Conservation (phyloP, 2,113 vertebrate species). For the Brachyhypopomus gauderio region DNA sequence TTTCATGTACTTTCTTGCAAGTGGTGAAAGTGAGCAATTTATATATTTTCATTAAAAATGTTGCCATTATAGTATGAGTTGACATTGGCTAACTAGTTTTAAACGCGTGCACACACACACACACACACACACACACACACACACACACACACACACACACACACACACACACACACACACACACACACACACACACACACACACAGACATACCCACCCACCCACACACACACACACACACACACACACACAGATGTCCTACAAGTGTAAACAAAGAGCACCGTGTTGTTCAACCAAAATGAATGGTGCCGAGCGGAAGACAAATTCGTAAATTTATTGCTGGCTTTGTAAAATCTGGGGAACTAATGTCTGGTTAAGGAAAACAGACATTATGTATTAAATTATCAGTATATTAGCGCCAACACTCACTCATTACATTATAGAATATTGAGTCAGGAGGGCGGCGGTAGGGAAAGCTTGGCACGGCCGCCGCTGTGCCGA, state of each 20-base stretch:
- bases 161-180: too few relatives aligned
- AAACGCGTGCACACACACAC: not conserved
- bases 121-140: slow-evolving; percentile 12
- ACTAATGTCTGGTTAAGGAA: slow-evolving; percentile 68
- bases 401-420: slow-evolving; percentile 83
- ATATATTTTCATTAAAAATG: not conserved
- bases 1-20: too few relatives aligned
- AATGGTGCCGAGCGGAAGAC: not conserved
- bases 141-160: not conserved
- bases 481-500: slow-evolving; percentile 63
- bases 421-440: slow-evolving; percentile 82
- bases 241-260: slow-evolving; percentile 5
- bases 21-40: too few relatives aligned
- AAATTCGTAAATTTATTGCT: slow-evolving; percentile 49
- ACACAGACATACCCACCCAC: too few relatives aligned
- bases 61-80: not conserved
- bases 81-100: too few relatives aligned
- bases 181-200: too few relatives aligned
- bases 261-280: not conserved
- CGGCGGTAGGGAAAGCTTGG: slow-evolving; percentile 65
- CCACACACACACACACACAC: not conserved
- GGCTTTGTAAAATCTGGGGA: slow-evolving; percentile 70
- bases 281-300: not conserved
- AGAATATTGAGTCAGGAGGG: slow-evolving; percentile 71
- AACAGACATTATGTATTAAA: slow-evolving; percentile 81